Percentiles rank a stretch among this genome's conserved stretches.
phyloP scores from a whole-genome alignment of 2,888 invertebrate species.

The Oscheius onirici region DNA sequence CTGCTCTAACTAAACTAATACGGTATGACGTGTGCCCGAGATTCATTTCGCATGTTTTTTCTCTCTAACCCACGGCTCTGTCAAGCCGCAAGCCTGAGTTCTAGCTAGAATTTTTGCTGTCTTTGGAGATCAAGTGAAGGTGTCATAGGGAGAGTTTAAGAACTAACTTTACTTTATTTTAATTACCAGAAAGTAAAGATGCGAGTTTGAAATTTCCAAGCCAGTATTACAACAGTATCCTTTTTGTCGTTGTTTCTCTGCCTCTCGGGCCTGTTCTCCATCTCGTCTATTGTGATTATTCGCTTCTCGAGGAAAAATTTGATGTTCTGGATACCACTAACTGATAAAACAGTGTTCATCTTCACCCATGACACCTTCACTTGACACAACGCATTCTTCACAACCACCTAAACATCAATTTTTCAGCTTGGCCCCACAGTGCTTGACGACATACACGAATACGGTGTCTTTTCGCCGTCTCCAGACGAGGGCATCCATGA shows the following conservation, averaged over 20 bases:
- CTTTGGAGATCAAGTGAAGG: too few species aligned
- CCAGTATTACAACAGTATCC: too few species aligned
- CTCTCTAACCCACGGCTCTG: neutral
- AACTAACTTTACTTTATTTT: too few species aligned
- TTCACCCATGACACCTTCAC: too few species aligned
- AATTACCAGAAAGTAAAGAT: too few species aligned
- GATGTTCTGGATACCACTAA: too few species aligned
- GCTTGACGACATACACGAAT: conserved; percentile 32
- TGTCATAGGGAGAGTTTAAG: too few species aligned
- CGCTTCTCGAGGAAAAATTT: too few species aligned
- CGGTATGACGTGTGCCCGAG: conserved; percentile 13
- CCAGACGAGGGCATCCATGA: conserved; percentile 36
- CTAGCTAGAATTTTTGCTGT: too few species aligned
- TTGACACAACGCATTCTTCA: neutral
- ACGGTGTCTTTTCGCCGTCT: conserved; percentile 27
- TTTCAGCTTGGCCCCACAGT: conserved; percentile 26
- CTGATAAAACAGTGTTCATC: too few species aligned
- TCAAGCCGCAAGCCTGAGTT: too few species aligned
- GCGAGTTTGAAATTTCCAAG: too few species aligned
- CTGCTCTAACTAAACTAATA: conserved; percentile 2
- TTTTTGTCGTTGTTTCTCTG: neutral
- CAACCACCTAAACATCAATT: neutral
- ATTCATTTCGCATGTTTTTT: neutral
- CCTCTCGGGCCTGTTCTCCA: neutral
- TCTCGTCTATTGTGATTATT: conserved; percentile 3